Conservation (phyloP, 2,113 vertebrate genomes). For the Calypte anna region DNA sequence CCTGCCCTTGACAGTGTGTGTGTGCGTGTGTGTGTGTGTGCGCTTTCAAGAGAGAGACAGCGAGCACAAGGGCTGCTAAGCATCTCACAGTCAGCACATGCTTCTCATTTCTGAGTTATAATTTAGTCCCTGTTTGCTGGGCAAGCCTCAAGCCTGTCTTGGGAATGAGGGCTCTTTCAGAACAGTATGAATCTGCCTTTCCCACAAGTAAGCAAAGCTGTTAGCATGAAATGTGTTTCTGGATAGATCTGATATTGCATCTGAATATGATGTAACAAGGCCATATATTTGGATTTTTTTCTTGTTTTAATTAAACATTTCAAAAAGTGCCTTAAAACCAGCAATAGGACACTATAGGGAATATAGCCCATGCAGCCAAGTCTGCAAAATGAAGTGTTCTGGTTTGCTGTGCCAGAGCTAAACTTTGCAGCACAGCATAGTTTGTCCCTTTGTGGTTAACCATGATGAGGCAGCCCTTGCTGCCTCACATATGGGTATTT, state of each 20-base stretch:
- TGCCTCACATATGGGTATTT: neutral
- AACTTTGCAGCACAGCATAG: neutral
- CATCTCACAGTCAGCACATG: neutral
- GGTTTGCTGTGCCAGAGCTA: neutral
- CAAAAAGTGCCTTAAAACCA: neutral
- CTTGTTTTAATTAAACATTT: neutral
- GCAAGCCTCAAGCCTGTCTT: neutral
- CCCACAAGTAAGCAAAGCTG: neutral
- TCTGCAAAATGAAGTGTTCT: neutral
- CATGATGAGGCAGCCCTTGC: neutral
- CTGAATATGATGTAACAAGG: neutral
- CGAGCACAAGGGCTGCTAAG: neutral
- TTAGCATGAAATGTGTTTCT: neutral
- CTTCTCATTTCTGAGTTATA: neutral
- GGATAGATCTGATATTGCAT: neutral
- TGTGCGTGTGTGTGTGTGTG: rapidly evolving
- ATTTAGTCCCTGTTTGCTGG: neutral
- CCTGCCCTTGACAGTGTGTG: rapidly evolving
- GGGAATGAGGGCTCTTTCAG: neutral
- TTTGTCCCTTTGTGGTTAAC: neutral
- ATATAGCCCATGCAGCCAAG: neutral
- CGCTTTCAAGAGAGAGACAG: rapidly evolving
- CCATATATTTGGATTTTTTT: neutral
- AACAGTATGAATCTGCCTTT: neutral
- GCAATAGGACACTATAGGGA: neutral